Base-by-base conservation (phyloP, 2,797 vertebrate species). In the Sebastes diploproa region DNA sequence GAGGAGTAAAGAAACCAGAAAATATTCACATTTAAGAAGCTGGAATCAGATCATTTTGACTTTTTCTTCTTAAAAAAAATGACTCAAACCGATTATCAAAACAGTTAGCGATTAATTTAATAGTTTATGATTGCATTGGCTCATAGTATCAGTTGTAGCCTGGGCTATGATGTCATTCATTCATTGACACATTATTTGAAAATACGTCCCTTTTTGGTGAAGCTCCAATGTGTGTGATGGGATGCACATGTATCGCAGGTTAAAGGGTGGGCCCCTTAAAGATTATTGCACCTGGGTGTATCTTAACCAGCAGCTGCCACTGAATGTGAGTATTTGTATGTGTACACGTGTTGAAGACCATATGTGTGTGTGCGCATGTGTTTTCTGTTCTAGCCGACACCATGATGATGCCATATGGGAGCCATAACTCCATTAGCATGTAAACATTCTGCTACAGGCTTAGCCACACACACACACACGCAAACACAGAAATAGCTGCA, bases 331-430 rank as follows among this genome's bases (percentile, higher is more conserved):
- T 59, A 18, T 72, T 7, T 72, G 7, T 22, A 20, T 34, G 50
- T 54, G 20, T 6, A 8, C 30, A 36, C 12, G 12, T 27, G 36
- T 23, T 61, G 20, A 12, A 20, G 11, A 9, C 42, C 27, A 30
- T 32, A 10, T 29, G 20, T 74, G 58, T 75, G 27, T 12, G 72
- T 46, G 64, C 20, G 34, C 46, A 34, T 52, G 7, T 30, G 38
- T 66, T 65, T 65, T 59, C 5, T 55, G 25, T 12, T 50, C 56
- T 81, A 75, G 77, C 69, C 70, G 78, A 85, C 78, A 84, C 83
- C 70, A 89, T 84, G 87, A 92, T 86, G 74, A 38, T 79, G 82
- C 90, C 91, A 94, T 94, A 94, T 94, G 93, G 92, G 77, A 89
- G 82, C 75, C 82, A 84, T 91, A 92, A 92, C 86, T 92, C 90